phyloP scores from a whole-genome alignment of 2,797 vertebrate species.

The Sylvia borin region DNA sequence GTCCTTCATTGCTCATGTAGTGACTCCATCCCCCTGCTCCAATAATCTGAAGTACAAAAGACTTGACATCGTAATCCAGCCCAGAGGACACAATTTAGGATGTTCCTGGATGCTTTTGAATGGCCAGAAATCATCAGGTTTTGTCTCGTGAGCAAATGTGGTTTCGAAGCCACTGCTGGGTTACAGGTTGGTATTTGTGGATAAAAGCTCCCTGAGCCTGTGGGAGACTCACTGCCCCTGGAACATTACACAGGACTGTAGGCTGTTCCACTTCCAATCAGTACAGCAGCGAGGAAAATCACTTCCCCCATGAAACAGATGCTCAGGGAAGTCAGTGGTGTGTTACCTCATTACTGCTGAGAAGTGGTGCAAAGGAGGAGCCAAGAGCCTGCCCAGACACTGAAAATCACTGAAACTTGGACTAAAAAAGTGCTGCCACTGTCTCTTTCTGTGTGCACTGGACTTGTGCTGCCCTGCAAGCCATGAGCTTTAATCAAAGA shows the following conservation, averaged over 20 bases:
- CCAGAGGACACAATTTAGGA: conserved; percentile 32
- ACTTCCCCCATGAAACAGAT: conserved; percentile 13
- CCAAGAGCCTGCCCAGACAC: background rate
- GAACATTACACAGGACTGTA: background rate
- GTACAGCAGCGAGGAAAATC: conserved; percentile 31
- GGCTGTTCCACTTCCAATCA: conserved; percentile 5
- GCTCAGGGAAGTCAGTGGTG: background rate
- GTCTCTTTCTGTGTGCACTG: background rate
- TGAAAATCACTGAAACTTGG: background rate
- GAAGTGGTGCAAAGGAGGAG: conserved; percentile 44
- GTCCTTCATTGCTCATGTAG: background rate
- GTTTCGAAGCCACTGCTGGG: background rate
- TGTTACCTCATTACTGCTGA: conserved; percentile 14
- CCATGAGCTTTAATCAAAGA: accelerated
- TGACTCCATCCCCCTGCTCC: background rate
- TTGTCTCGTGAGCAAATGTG: background rate
- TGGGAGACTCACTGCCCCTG: background rate
- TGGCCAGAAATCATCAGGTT: conserved; percentile 9
- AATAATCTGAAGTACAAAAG: conserved; percentile 17
- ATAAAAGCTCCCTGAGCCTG: background rate
- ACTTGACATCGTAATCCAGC: background rate
- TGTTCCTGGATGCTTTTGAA: background rate
- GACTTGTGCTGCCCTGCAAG: background rate
- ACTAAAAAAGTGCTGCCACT: background rate
- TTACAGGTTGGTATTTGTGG: background rate